Conservation (phyloP, 2,888 invertebrate species). For the Anthophora plumipes region DNA sequence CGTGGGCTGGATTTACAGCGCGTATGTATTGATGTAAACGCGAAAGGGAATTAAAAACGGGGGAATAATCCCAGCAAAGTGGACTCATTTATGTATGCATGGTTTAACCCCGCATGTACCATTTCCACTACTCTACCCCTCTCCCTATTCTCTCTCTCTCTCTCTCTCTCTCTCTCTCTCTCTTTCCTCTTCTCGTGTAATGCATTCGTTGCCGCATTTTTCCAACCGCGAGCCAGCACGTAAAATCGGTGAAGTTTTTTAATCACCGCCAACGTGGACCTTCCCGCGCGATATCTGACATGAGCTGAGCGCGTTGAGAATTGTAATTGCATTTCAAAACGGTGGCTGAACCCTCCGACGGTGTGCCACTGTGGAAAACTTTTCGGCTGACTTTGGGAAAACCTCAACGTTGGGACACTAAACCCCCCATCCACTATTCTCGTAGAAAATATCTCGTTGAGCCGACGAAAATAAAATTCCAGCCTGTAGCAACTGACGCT, state of each 20-base stretch:
- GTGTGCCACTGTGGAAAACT: background rate
- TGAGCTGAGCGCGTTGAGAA: slow-evolving; percentile 4
- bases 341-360: background rate
- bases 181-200: no score
- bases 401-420: background rate
- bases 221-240: slow-evolving; percentile 5
- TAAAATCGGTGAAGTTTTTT: slow-evolving; percentile 58
- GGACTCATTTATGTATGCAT: slow-evolving; percentile 59
- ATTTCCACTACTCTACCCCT: slow-evolving; percentile 27
- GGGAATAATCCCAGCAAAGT: slow-evolving; percentile 54
- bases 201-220: no score
- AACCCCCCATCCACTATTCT: no score
- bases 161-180: background rate
- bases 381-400: background rate
- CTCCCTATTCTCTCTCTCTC: background rate
- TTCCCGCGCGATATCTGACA: slow-evolving; percentile 22
- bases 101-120: slow-evolving; percentile 50
- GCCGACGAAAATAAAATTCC: slow-evolving; percentile 16
- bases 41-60: slow-evolving; percentile 64
- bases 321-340: slow-evolving; percentile 49
- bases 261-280: slow-evolving; percentile 33
- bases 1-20: slow-evolving; percentile 14
- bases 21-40: slow-evolving; percentile 45
- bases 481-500: background rate
- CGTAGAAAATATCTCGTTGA: background rate